phyloP scores from a whole-genome alignment of 2,888 invertebrate species.

The Caenorhabditis sp. region DNA sequence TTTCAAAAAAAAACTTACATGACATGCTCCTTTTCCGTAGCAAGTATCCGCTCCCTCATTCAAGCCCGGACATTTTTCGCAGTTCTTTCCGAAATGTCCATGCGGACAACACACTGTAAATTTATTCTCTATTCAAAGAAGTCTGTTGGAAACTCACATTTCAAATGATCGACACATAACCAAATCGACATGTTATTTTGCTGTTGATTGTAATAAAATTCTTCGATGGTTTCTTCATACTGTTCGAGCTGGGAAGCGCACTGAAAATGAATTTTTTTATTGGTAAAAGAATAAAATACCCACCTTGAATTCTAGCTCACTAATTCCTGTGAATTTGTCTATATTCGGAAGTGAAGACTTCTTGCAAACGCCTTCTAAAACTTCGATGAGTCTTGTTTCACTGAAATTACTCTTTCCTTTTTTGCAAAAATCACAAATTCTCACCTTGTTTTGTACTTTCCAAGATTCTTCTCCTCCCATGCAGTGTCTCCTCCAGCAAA shows the following conservation, averaged over 20 bases:
- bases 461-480: slow-evolving; percentile 92
- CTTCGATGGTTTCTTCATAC: slow-evolving; percentile 90
- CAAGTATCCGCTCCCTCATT: slow-evolving; percentile 88
- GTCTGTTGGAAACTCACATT: slow-evolving; percentile 53
- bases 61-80: slow-evolving; percentile 89
- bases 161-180: slow-evolving; percentile 69
- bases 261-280: slow-evolving; percentile 84
- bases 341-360: slow-evolving; percentile 85
- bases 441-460: slow-evolving; percentile 88
- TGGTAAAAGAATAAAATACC: neutral
- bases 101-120: slow-evolving; percentile 90
- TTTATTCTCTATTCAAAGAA: neutral
- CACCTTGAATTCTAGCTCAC: slow-evolving; percentile 81
- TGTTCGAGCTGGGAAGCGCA: slow-evolving; percentile 92
- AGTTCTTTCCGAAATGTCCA: slow-evolving; percentile 90
- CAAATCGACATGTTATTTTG: slow-evolving; percentile 66
- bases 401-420: slow-evolving; percentile 85
- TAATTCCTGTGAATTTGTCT: slow-evolving; percentile 69
- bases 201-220: slow-evolving; percentile 91
- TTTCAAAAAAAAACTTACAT: slow-evolving; percentile 84
- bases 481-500: slow-evolving; percentile 95
- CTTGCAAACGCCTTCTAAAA: slow-evolving; percentile 91
- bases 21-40: slow-evolving; percentile 90
- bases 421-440: slow-evolving; percentile 37
- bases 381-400: slow-evolving; percentile 93